Evolutionary conservation across 2,888 invertebrate genomes (phyloP), one percentile per base, ranked within the genome.

Genomic region (Drosophila sordidula): DNA sequence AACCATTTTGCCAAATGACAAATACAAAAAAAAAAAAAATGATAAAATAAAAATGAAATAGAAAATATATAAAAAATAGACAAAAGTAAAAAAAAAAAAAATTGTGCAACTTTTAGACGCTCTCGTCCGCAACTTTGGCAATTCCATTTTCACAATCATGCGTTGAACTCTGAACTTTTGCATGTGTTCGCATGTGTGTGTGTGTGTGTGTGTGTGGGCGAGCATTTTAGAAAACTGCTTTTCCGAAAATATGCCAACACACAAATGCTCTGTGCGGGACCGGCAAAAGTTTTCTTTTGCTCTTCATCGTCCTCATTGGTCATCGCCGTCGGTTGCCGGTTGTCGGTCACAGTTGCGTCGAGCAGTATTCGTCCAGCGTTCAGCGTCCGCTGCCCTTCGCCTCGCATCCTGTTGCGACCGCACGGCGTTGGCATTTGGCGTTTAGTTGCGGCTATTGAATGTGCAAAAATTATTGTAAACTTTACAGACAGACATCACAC

Each of bases 121-220:
- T 69, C 86, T 80, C 72, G 72, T 79, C 29, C 50, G 70, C 83
- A 90, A 90, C 90, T 89, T 90, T 89, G 79, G 74, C 90, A 86
- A 90, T 88, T 90, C 89, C 85, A 87, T 90, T 88, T 88, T 87
- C 89, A 89, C 89, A 90, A 89, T 89, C 90, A 89, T 89, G 79
- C 89, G 86, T 86, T 90, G 89, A 89, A 83, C 88, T 88, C 80
- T 88, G 83, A 87, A 90, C 88, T 90, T 80, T 80, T 65, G 64
- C 65, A 59, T 75, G 68, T 70, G 64, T 62, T 39, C 26, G 51
- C 47, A 64, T 45, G 55, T 32, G 56, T 59, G 70, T 61, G 56
- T 72, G 70, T 52, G 36, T 18, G 72, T 64, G 62, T 64, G 54
- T 42, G 32, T 39, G 50, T 46, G 42, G 54, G 62, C 59, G 67